These are phyloP conservation scores for Hermodice carunculata DNA, from an alignment of 2,888 invertebrate species.

Conservation along the genomic window DNA sequence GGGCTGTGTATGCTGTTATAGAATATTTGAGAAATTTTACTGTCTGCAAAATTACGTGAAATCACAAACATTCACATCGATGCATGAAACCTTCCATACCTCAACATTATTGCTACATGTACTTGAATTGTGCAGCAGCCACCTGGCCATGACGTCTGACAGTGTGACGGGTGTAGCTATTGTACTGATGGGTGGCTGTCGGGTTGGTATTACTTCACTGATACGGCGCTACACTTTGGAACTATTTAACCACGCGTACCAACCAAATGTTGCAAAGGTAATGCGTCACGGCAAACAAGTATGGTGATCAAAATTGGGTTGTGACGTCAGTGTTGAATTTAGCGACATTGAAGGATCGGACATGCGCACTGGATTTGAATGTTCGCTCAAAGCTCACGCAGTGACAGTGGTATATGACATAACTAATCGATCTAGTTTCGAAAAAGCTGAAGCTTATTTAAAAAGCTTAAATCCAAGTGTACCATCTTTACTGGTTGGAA, in stretches of 20 bases:
- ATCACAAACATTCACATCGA: no score
- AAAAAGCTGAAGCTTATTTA: slow-evolving; percentile 26
- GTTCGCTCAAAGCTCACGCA: slow-evolving; percentile 32
- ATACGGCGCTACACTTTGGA: slow-evolving; percentile 19
- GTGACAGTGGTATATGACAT: slow-evolving; percentile 33
- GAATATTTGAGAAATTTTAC: no score
- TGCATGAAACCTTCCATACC: no score
- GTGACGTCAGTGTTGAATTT: slow-evolving; percentile 29
- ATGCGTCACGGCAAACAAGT: slow-evolving; percentile 28
- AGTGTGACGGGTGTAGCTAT: no score
- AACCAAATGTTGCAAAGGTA: slow-evolving; percentile 26
- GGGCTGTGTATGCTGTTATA: no score
- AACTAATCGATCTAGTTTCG: slow-evolving; percentile 32
- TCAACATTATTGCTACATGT: no score
- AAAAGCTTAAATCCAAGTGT: slow-evolving; percentile 32
- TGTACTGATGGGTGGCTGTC: slow-evolving; percentile 25
- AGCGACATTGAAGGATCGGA: slow-evolving; percentile 31
- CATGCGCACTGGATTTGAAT: slow-evolving; percentile 14
- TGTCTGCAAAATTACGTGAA: no score
- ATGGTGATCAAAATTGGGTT: not conserved
- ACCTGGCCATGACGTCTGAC: no score
- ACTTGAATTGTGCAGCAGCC: no score
- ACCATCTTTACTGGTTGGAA: slow-evolving; percentile 22
- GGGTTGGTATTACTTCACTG: slow-evolving; percentile 28
- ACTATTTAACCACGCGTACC: slow-evolving; percentile 17